phyloP scores from a whole-genome alignment of 1,140 invertebrate species.

The Tenebrio molitor region DNA sequence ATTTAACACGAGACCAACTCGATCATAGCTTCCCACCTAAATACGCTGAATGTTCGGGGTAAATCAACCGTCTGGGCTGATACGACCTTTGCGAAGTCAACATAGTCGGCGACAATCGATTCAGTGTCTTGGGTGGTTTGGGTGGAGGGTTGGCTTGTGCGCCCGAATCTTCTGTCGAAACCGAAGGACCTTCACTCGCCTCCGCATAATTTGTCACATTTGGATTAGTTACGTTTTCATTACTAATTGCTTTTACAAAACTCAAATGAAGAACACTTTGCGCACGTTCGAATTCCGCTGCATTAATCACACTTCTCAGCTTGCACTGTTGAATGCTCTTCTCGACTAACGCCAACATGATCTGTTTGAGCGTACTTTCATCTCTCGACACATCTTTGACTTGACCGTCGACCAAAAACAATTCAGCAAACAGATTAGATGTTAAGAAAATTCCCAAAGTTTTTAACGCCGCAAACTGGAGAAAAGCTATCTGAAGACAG shows the following conservation, averaged over 20 bases:
- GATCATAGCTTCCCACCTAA: too few relatives aligned
- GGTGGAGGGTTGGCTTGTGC: constrained; percentile 39
- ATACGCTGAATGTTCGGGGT: too few relatives aligned
- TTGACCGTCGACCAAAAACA: constrained; percentile 67
- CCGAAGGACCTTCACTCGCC: neutral
- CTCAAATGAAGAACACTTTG: constrained; percentile 70
- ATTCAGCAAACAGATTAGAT: constrained; percentile 70
- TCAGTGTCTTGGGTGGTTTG: neutral
- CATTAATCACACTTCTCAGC: constrained; percentile 65
- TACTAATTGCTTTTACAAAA: constrained; percentile 61
- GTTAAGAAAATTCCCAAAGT: constrained; percentile 69
- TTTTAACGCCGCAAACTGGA: constrained; percentile 75
- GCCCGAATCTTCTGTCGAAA: neutral
- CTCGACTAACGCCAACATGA: constrained; percentile 65
- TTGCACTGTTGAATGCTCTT: constrained; percentile 68
- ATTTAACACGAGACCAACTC: too few relatives aligned
- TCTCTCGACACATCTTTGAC: constrained; percentile 26
- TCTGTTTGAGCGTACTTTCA: constrained; percentile 53
- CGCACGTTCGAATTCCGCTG: constrained; percentile 72
- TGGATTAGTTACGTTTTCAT: neutral
- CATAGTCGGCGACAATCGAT: constrained; percentile 49
- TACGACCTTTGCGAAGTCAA: neutral
- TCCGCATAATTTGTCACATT: neutral
- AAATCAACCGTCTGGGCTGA: too few relatives aligned
- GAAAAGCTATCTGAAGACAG: constrained; percentile 67